A percentile compares a stretch with the other conserved stretches of the same genome.
Evolutionary conservation across 2,797 vertebrate species (phyloP).

Genomic region (Decapterus maruadsi): DNA sequence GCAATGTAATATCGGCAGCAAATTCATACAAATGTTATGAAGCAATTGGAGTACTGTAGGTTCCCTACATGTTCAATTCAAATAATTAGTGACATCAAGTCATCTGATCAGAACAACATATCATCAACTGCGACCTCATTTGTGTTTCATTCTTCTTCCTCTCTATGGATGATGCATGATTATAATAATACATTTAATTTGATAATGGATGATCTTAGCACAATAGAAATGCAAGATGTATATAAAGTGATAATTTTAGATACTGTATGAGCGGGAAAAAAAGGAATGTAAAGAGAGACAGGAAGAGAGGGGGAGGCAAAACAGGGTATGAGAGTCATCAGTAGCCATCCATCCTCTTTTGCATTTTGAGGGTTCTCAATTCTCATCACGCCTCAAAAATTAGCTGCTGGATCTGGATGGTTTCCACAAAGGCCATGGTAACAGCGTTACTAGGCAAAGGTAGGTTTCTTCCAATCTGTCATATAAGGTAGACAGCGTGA

Average conservation of each 20-base stretch:
- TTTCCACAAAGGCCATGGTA: conserved; percentile 80
- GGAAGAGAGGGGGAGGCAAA: conserved; percentile 14
- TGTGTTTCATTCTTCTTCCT: conserved; percentile 22
- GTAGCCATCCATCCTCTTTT: conserved; percentile 55
- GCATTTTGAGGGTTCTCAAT: conserved; percentile 77
- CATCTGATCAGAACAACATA: conserved; percentile 28
- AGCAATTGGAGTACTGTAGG: no score
- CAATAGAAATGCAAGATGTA: conserved; percentile 14
- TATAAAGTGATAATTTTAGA: background rate
- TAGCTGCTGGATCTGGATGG: conserved; percentile 67
- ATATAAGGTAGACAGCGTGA: conserved; percentile 46
- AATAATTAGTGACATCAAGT: conserved; percentile 21
- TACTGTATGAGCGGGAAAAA: conserved; percentile 49
- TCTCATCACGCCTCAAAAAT: conserved; percentile 76
- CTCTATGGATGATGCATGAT: background rate
- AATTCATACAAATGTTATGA: background rate
- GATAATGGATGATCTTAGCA: background rate
- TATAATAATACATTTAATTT: no score
- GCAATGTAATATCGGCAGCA: background rate
- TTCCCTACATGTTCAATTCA: background rate
- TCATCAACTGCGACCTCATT: conserved; percentile 34
- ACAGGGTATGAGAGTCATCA: conserved; percentile 22
- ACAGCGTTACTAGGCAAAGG: conserved; percentile 77
- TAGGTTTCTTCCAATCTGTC: conserved; percentile 50
- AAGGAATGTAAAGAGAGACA: background rate